Base-by-base conservation (phyloP, 2,888 invertebrate species). In the Podabrus alpinus region DNA sequence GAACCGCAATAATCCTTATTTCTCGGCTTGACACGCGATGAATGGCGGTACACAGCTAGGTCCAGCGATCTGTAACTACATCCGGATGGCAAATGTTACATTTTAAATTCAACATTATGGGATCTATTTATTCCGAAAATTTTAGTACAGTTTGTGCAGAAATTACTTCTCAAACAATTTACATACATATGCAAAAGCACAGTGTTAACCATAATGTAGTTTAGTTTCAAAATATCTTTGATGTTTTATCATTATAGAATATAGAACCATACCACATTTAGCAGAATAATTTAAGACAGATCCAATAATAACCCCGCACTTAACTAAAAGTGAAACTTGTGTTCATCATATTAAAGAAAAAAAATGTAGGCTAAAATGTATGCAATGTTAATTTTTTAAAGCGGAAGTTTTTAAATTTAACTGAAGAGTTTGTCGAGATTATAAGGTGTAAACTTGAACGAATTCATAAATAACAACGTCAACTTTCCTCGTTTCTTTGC, bases 1-100 rank as follows among this genome's bases (percentile, higher is more conserved):
- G 61, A 72, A 75, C 75, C 72, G 75, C 69, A 72, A 72, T 75
- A 75, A 75, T 75, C 75, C 69, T 72, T 75, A 75, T 72, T 74
- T 69, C 75, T 69, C 66, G 66, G 21, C 64, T 62, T 59, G 68
- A 69, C 72, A 66, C 67, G 66, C 68, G 75, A 75, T 75, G 70
- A 76, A 76, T 76, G 45, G 73, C 70, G 24, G 59, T 66, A 75
- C 73, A 75, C 64, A 68, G 69, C 72, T 71, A 73, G 62, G 75
- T 68, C 73, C 72, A 77, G 72, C 72, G 73, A 71, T 25, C 77
- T 74, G 77, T 74, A 72, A 72, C 75, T 72, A 60, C 59, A 72
- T 77, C 74, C 77, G 74, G 72, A 72, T 61, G 60, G 19, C 71
- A 29, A 66, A 19, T 24, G 71, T 61, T 15, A 68, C 59, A 69